Evolutionary conservation across 2,113 vertebrate genomes (phyloP).

Genomic region (Chelonoidis abingdonii): DNA sequence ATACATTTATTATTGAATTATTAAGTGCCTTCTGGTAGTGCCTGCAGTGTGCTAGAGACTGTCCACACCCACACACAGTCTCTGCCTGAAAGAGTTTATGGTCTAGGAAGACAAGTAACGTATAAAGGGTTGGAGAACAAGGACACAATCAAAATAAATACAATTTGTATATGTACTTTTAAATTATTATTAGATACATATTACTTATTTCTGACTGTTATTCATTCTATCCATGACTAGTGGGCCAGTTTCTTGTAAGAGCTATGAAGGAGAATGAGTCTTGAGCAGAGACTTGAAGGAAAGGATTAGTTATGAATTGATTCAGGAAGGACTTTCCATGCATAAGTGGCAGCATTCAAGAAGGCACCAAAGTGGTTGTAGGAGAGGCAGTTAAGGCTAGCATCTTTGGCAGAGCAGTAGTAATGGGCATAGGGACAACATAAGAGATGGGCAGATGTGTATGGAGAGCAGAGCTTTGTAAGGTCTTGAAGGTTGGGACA

Average conservation of each 20-base stretch:
- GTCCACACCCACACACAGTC: not conserved
- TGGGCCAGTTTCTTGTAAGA: not conserved
- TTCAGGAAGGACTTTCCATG: not conserved
- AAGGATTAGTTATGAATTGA: not conserved
- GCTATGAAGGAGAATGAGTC: not conserved
- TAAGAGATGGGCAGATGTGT: not conserved
- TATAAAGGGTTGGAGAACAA: not conserved
- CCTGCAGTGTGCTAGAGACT: not conserved
- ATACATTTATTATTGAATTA: not conserved
- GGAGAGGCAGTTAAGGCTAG: not conserved
- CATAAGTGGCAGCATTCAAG: not conserved
- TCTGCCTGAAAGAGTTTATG: not conserved
- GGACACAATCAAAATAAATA: not conserved
- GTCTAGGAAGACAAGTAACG: not conserved
- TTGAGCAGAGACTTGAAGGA: not conserved
- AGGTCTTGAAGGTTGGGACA: not conserved
- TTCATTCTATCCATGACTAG: not conserved
- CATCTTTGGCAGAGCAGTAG: not conserved
- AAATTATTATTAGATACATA: not conserved
- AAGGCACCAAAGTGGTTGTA: not conserved
- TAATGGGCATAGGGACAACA: not conserved
- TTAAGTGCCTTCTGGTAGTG: not conserved
- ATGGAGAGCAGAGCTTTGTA: not conserved
- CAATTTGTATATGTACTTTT: not conserved
- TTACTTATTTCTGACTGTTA: not conserved